A percentile compares a stretch with the other conserved stretches of the same genome.
These are phyloP conservation scores for Cactoblastis cactorum DNA, from an alignment of 2,888 invertebrate genomes.

Conservation along the genomic window DNA sequence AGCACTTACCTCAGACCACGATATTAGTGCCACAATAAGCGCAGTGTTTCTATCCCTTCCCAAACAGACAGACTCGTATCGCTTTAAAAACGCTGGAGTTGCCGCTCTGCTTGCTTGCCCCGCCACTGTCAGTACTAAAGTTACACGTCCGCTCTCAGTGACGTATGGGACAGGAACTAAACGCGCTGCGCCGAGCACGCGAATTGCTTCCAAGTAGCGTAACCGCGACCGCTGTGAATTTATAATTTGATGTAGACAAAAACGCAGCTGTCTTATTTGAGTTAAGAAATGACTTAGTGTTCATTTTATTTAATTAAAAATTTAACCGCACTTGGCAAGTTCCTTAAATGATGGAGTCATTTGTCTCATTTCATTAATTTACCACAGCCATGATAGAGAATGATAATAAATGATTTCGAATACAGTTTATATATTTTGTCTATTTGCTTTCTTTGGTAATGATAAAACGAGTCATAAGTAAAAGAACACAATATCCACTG, in stretches of 20 bases:
- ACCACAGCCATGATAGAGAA: too few species aligned
- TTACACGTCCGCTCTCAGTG: slow-evolving; percentile 92
- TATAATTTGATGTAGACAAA: background rate
- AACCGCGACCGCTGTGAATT: slow-evolving; percentile 11
- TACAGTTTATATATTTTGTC: too few species aligned
- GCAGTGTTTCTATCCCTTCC: slow-evolving; percentile 89
- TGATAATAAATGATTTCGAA: too few species aligned
- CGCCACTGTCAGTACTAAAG: slow-evolving; percentile 84
- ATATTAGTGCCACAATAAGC: slow-evolving; percentile 86
- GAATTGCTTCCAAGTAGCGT: slow-evolving; percentile 86
- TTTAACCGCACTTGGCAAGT: too few species aligned
- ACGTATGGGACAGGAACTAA: slow-evolving; percentile 96
- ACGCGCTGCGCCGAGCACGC: slow-evolving; percentile 92
- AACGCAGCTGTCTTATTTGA: too few species aligned
- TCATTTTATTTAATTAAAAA: too few species aligned
- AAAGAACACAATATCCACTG: background rate
- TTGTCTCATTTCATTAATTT: too few species aligned
- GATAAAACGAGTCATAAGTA: too few species aligned
- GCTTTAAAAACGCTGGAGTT: slow-evolving; percentile 81
- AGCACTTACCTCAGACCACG: slow-evolving; percentile 83
- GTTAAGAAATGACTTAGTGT: too few species aligned
- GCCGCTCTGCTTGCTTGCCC: background rate
- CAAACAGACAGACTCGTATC: slow-evolving; percentile 86
- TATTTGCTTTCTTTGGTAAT: too few species aligned
- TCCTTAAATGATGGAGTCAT: too few species aligned